These are phyloP conservation scores for Bujurquina vittata DNA, from an alignment of 2,113 vertebrate genomes.

Conservation along the genomic window DNA sequence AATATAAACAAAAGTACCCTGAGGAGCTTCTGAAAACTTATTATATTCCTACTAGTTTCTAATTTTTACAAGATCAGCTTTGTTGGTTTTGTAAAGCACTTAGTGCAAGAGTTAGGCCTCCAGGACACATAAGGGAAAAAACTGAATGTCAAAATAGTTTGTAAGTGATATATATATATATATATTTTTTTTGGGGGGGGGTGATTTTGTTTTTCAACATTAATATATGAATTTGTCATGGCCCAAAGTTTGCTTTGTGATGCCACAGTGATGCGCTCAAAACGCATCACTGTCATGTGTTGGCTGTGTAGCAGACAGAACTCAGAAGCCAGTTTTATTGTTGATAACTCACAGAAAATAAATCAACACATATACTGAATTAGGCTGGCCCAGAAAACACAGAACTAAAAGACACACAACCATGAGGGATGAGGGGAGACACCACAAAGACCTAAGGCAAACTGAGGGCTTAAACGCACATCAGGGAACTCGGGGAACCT, in stretches of 20 bases:
- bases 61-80: background rate
- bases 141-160: background rate
- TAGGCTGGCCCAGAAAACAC: too few species aligned
- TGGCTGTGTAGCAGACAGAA: too few species aligned
- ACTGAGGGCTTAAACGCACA: too few species aligned
- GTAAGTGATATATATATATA: background rate
- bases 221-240: too few species aligned
- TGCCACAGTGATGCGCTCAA: background rate
- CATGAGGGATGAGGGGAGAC: too few species aligned
- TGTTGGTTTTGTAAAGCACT: background rate
- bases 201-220: background rate
- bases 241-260: background rate
- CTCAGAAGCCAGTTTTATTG: too few species aligned
- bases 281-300: background rate
- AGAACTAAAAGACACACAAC: too few species aligned
- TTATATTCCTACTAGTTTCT: background rate
- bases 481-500: too few species aligned
- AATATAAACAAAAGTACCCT: background rate
- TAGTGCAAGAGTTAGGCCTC: background rate
- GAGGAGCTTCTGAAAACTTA: background rate
- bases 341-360: too few species aligned
- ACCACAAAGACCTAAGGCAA: too few species aligned
- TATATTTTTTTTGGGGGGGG: too few species aligned
- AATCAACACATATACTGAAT: too few species aligned
- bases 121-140: background rate